A percentile compares a stretch with the other conserved stretches of the same genome.
These are phyloP conservation scores for Cynoglossus semilaevis DNA, from an alignment of 2,113 vertebrate species.

Conservation along the genomic window DNA sequence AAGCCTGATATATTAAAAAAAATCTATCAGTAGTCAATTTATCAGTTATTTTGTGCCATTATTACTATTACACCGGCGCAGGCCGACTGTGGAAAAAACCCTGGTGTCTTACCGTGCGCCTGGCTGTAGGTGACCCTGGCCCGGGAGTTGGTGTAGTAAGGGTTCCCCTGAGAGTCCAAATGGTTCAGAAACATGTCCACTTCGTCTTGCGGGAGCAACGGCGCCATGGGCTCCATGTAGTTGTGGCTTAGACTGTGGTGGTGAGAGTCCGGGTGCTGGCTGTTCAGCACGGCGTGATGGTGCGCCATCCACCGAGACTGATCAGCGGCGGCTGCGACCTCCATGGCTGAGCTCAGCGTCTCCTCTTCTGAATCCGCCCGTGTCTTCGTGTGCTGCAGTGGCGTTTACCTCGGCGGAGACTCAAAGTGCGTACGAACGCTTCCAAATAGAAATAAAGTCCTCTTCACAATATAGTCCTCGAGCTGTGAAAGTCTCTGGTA, in stretches of 20 bases:
- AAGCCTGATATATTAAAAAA: no score
- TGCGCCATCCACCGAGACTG: conserved; percentile 99
- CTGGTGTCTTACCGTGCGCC: conserved; percentile 85
- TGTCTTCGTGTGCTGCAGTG: conserved; percentile 15
- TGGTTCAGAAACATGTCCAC: conserved; percentile 99
- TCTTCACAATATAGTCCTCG: conserved; percentile 38
- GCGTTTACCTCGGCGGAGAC: conserved; percentile 5
- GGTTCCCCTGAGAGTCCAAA: conserved; percentile 95
- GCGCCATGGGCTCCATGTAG: conserved; percentile 96
- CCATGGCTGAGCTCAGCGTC: conserved; percentile 74
- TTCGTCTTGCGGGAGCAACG: conserved; percentile 97
- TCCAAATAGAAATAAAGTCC: conserved; percentile 49
- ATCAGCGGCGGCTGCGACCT: conserved; percentile 91
- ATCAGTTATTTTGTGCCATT: no score
- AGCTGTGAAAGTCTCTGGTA: conserved; percentile 21
- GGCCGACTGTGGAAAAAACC: no score
- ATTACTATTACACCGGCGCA: no score
- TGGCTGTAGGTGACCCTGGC: conserved; percentile 97
- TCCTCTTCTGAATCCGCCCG: conserved; percentile 16
- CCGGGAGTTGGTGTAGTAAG: conserved; percentile 94
- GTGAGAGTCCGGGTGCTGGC: conserved; percentile 95
- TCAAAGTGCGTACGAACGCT: neutral
- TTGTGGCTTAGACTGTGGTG: conserved; percentile 94
- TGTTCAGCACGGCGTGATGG: conserved; percentile 93
- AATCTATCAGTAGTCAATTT: no score